Base-by-base conservation (phyloP, 2,113 vertebrate species). In the Lophochroa leadbeateri region DNA sequence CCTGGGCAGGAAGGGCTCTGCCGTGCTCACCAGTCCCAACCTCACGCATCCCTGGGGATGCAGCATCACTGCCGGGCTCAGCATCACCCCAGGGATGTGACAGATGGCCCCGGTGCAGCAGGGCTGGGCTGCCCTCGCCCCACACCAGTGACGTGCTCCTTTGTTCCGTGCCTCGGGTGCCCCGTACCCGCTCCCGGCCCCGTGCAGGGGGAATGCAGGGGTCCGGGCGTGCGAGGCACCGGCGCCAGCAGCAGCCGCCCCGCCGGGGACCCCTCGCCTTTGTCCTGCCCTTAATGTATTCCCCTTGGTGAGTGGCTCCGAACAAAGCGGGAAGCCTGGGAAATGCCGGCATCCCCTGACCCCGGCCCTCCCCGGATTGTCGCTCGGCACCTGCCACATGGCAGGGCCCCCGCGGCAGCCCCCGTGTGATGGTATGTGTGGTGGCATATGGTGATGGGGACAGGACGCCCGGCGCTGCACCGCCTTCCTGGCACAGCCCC, bases 241-340 rank as follows among this genome's bases (percentile, higher is more conserved):
- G 13, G 92, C 84, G 50, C 71, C 72, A 10, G 93, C 87, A 87
- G 94, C 95, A 78, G 86, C 96, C 92, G 9, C 89, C 95, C 74
- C 63, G 64, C 97, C 91, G 71, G 94, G 93, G 88, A 97, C 97
- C 92, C 88, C 96, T 97, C 72, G 89, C 97, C 96, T 98, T 98
- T 99, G 98, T 98, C 93, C 98, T 75, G 81, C 61, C 89, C 96
- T 98, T 97, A 98, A 98, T 98, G 96, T 88, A 97, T 98, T 98
- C 98, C 98, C 97, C 94, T 86, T 96, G 97, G 93, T 94, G 93
- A 98, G 94, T 98, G 98, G 97, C 93, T 53, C 82, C 31, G 94
- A 97, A 99, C 98, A 98, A 99, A 98, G 97, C 89, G 82, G 60
- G 87, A 96, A 97, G 98, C 98, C 98, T 99, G 99, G 98, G 98